Evolutionary conservation across 1,140 invertebrate species (phyloP), one percentile per base, ranked within the genome.

Genomic region (Zophobas atratus): DNA sequence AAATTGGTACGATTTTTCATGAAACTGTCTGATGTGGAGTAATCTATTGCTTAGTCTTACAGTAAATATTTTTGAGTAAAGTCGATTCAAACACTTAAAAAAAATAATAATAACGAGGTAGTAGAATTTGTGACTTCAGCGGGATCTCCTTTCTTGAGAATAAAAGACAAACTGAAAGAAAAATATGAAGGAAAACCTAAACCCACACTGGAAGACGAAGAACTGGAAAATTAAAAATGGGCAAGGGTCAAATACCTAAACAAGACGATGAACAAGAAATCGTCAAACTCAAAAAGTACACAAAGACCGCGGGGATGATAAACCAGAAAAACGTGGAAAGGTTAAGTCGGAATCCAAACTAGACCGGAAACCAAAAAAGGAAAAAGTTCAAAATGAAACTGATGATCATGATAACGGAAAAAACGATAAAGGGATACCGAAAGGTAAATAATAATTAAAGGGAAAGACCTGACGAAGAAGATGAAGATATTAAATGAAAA

Each of bases 101-200:
- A 20, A 20, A 20, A 20, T 20, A 20, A 20, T 20, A 20, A 20
- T 20, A 20, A 20, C 20, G 20, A 20, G 20, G 20, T 20, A 20
- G 20, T 20, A 20, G 20, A 20, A 20, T 20, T 20, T 20, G 20
- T 20, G 20, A 20, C 20, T 20, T 20, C 20, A 20, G 20, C 20
- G 20, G 20, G 20, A 20, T 20, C 0, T 20, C 20, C 20, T 20
- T 20, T 20, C 20, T 20, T 20, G 20, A 20, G 20, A 20, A 20
- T 20, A 32, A 75, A 78, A 43, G 79, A 82, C 49, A 60, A 63
- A 49, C 79, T 80, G 6, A 55, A 81, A 33, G 77, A 83, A 20
- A 93, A 82, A 6, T 67, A 67, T 92, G 1, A 81, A 89, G 43
- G 89, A 92, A 86, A 78, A 92, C 20, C 75, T 88, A 1, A 92